phyloP scores from a whole-genome alignment of 2,888 invertebrate species.

The Strigamia crassipes region DNA sequence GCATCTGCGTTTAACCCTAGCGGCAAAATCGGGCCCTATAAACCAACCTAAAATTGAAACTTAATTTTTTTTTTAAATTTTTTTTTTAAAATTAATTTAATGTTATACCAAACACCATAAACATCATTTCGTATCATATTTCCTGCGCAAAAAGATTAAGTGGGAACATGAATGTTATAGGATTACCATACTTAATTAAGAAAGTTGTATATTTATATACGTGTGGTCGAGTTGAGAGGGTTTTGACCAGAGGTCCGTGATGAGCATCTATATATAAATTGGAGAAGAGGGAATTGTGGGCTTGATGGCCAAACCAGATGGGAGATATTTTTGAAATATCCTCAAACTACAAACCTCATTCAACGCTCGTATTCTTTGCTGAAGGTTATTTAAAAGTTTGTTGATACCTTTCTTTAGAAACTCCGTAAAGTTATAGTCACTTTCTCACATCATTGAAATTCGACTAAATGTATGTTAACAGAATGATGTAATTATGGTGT shows the following conservation, averaged over 20 bases:
- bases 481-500: not conserved
- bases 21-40: not conserved
- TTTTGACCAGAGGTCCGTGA: not conserved
- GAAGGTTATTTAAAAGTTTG: not conserved
- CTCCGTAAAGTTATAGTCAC: not conserved
- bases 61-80: too few relatives aligned
- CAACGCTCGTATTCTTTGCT: not conserved
- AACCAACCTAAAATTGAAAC: not conserved
- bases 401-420: not conserved
- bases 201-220: not conserved
- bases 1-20: not conserved
- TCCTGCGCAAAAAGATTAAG: not conserved
- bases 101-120: not conserved
- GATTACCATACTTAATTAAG: not conserved
- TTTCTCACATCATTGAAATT: not conserved
- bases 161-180: not conserved
- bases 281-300: not conserved
- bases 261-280: not conserved
- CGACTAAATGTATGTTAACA: not conserved
- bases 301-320: not conserved
- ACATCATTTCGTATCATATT: not conserved
- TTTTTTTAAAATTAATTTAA: not conserved
- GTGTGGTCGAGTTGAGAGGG: not conserved
- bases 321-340: not conserved
- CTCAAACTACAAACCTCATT: not conserved